phyloP scores from a whole-genome alignment of 1,140 invertebrate species.

The Parapsyche elsis region DNA sequence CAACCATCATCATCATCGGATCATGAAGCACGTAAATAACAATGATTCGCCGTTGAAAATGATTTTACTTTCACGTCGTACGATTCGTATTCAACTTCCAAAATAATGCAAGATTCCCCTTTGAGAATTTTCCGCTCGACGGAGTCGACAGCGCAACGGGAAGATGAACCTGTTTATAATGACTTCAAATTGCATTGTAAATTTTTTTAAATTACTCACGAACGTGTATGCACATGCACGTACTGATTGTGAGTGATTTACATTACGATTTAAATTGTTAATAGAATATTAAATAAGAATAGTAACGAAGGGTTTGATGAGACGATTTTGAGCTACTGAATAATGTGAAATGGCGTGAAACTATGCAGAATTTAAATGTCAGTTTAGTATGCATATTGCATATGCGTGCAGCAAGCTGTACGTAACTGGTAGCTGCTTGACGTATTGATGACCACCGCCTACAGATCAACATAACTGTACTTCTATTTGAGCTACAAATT shows the following conservation, averaged over 20 bases:
- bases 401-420: not conserved
- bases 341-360: not conserved
- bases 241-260: too few species aligned
- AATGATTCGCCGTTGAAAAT: not conserved
- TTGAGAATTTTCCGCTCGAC: conserved; percentile 35
- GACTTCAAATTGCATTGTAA: conserved; percentile 9
- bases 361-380: not conserved
- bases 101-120: not conserved
- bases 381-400: conserved; percentile 11
- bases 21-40: not conserved
- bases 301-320: not conserved
- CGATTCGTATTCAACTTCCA: too few species aligned
- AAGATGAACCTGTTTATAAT: conserved; percentile 23
- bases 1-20: not conserved
- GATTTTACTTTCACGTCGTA: not conserved
- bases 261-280: not conserved
- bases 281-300: not conserved
- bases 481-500: conserved; percentile 50
- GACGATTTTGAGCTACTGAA: not conserved
- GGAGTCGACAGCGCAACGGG: conserved; percentile 29
- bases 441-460: conserved; percentile 30
- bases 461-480: conserved; percentile 49
- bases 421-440: conserved; percentile 25
- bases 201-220: not conserved
- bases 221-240: too few species aligned